phyloP scores from a whole-genome alignment of 2,113 vertebrate species.

The Uria lomvia region DNA sequence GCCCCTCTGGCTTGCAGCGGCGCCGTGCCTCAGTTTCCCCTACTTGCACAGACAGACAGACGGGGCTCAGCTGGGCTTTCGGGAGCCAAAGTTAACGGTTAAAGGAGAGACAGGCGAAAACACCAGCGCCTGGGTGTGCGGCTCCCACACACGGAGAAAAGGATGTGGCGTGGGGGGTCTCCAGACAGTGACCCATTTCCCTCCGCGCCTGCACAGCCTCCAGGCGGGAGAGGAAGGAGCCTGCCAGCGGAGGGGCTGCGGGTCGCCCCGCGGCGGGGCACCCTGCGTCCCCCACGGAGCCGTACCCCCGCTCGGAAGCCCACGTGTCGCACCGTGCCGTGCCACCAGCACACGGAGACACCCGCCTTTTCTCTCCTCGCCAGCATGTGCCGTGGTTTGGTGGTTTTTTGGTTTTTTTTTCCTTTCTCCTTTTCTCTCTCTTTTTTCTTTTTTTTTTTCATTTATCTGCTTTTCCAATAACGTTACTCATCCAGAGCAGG shows the following conservation, averaged over 20 bases:
- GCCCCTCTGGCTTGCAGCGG: not conserved
- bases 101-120: not conserved
- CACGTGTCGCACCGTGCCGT: not conserved
- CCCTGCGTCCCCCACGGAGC: rapidly evolving
- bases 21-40: slow-evolving; percentile 27
- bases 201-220: not conserved
- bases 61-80: rapidly evolving
- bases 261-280: not conserved
- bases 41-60: not conserved
- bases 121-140: not conserved
- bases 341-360: not conserved
- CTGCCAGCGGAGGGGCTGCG: rapidly evolving
- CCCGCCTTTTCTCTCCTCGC: not conserved
- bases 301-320: not conserved
- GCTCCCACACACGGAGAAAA: not conserved
- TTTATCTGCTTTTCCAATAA: slow-evolving; percentile 6
- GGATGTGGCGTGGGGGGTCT: not conserved
- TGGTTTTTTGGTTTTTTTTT: not conserved
- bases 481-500: not conserved
- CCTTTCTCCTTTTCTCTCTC: rapidly evolving
- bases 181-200: not conserved
- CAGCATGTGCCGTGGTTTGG: rapidly evolving
- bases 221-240: not conserved
- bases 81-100: rapidly evolving
- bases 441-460: not conserved